Evolutionary conservation across 2,797 vertebrate species (phyloP), one percentile per base, ranked within the genome.

Genomic region (Gymnodraco acuticeps): DNA sequence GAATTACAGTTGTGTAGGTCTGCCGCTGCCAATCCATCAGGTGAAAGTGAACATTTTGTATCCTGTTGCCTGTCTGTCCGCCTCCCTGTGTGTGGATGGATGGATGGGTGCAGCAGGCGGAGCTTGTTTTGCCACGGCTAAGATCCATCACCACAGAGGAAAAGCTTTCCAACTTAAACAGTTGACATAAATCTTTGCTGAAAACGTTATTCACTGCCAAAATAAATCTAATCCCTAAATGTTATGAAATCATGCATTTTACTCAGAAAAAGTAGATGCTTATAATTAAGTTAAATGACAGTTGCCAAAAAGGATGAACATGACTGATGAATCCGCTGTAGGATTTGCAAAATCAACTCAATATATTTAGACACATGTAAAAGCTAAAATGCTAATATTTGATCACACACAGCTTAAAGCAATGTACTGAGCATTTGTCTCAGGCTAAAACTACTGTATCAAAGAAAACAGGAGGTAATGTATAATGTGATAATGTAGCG

Each of bases 1-100:
- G 74, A 86, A 69, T 82, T 80, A 73, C 78, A 60, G 16, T 58
- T 17, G 38, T 62, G 8, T n/a, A 16, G 31, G 47, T 61, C 52
- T 62, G 13, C 60, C 42, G 17, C 41, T 72, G 59, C 68, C 77
- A 86, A 47, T 86, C 70, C 72, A 83, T 85, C 75, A 66, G 33
- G 61, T 76, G 65, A 68, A 78, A 76, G 61, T 58, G 56, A 89
- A 69, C 65, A 19, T 64, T 73, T n/a, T 17, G 45, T 69, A 33
- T 60, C 10, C 16, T 62, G n/a, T 16, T 60, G n/a, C 53, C 43
- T 10, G 10, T 64, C 77, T 82, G 58, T 74, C 80, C 19, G n/a
- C 61, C 64, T 77, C 3, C 6, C 31, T 52, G 51, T 70, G 16
- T 53, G 27, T 43, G 27, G 54, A 51, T 47, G 27, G 69, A 76